Percentiles rank a stretch among this genome's conserved stretches.
phyloP scores from a whole-genome alignment of 2,797 vertebrate species.

The Ctenopoma multispine region DNA sequence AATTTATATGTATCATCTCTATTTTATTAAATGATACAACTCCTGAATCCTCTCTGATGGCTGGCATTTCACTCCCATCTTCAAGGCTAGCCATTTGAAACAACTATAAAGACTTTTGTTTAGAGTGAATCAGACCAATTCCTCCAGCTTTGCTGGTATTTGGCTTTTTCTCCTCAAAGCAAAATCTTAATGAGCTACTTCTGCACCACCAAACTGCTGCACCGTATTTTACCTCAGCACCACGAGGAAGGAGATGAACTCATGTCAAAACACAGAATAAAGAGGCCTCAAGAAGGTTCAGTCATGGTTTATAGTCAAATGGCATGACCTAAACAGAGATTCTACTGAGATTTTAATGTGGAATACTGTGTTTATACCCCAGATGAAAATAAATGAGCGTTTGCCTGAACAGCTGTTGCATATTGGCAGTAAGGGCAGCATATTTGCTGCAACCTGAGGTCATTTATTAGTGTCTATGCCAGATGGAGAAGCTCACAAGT shows the following conservation, averaged over 20 bases:
- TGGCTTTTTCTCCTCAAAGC: background rate
- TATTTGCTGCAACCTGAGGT: slow-evolving; percentile 11
- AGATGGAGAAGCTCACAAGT: slow-evolving; percentile 33
- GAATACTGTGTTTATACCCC: background rate
- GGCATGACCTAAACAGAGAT: background rate
- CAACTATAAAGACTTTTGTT: background rate
- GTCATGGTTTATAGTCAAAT: background rate
- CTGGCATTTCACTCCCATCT: background rate
- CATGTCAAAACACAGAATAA: background rate
- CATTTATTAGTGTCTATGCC: slow-evolving; percentile 15
- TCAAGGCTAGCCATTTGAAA: too few relatives aligned
- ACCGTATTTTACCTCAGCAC: background rate
- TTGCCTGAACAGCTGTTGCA: slow-evolving; percentile 29
- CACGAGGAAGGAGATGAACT: background rate
- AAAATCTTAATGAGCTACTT: background rate
- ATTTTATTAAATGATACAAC: background rate
- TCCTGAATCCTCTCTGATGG: background rate
- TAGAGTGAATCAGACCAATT: background rate
- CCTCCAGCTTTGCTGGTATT: background rate
- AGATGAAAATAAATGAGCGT: slow-evolving; percentile 19
- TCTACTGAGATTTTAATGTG: background rate
- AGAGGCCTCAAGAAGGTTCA: background rate
- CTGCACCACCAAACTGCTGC: background rate
- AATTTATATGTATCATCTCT: too few relatives aligned
- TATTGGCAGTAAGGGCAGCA: slow-evolving; percentile 10